phyloP scores from a whole-genome alignment of 2,113 vertebrate genomes.

The Scophthalmus maximus region DNA sequence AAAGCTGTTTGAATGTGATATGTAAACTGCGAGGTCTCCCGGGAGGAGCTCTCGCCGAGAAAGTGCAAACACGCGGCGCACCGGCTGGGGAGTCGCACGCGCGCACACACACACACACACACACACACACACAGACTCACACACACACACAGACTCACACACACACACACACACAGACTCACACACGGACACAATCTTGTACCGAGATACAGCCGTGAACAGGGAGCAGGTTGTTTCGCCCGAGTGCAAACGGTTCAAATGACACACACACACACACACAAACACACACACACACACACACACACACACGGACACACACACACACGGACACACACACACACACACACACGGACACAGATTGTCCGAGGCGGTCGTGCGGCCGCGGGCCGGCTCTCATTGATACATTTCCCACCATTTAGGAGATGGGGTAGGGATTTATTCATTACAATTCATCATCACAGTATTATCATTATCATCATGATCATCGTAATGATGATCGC shows the following conservation, averaged over 20 bases:
- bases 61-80: constrained; percentile 48
- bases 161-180: too few relatives aligned
- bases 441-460: constrained; percentile 78
- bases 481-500: constrained; percentile 80
- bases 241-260: constrained; percentile 53
- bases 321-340: constrained; percentile 26
- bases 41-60: constrained; percentile 67
- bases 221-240: constrained; percentile 49
- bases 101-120: constrained; percentile 57
- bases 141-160: too few relatives aligned
- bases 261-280: constrained; percentile 36
- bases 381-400: constrained; percentile 68
- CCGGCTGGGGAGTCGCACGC: constrained; percentile 40
- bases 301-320: constrained; percentile 15
- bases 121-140: constrained; percentile 57
- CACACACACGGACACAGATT: neutral
- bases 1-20: constrained; percentile 78
- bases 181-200: constrained; percentile 58
- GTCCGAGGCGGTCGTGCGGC: constrained; percentile 48
- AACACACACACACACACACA: constrained; percentile 26
- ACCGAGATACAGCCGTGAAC: constrained; percentile 56
- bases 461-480: constrained; percentile 81
- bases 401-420: constrained; percentile 77
- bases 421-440: constrained; percentile 79
- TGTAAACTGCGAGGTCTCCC: constrained; percentile 73